These are phyloP conservation scores for Ptychodera flava DNA, from an alignment of 35 echinoderm and acorn worm species.

Conservation along the genomic window DNA sequence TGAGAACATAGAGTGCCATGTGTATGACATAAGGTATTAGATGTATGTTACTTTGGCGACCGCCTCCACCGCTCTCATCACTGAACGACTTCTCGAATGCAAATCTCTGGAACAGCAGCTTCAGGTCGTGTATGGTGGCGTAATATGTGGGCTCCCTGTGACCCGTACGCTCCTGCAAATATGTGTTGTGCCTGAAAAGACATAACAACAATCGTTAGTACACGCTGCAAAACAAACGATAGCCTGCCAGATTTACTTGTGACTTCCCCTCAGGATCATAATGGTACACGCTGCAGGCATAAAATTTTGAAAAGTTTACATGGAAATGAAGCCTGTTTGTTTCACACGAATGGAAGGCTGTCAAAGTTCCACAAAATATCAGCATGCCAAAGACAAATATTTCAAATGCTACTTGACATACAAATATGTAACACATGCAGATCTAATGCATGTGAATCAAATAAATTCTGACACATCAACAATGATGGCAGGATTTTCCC, in stretches of 20 bases:
- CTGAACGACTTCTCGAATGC: slow-evolving; percentile 82
- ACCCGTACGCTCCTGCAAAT: slow-evolving; percentile 89
- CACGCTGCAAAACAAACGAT: background rate
- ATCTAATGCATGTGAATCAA: too few species aligned
- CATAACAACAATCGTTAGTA: background rate
- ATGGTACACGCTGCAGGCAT: background rate
- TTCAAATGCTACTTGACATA: too few species aligned
- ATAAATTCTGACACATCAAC: too few species aligned
- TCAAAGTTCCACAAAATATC: too few species aligned
- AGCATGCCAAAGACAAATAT: too few species aligned
- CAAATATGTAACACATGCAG: too few species aligned
- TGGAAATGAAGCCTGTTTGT: too few species aligned
- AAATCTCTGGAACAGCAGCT: slow-evolving; percentile 69
- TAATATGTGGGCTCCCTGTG: slow-evolving; percentile 92
- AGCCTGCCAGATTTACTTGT: background rate
- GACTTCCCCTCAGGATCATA: too few species aligned
- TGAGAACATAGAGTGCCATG: slow-evolving; percentile 98
- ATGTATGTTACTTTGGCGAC: slow-evolving; percentile 92
- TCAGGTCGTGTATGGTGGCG: slow-evolving; percentile 87
- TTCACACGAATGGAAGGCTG: too few species aligned
- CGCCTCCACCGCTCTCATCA: slow-evolving; percentile 91
- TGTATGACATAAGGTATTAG: slow-evolving; percentile 90
- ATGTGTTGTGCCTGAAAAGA: slow-evolving; percentile 75
- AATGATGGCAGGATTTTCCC: too few species aligned
- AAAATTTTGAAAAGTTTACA: background rate